Conservation (phyloP, 2,113 vertebrate genomes). For the Isurus oxyrinchus region DNA sequence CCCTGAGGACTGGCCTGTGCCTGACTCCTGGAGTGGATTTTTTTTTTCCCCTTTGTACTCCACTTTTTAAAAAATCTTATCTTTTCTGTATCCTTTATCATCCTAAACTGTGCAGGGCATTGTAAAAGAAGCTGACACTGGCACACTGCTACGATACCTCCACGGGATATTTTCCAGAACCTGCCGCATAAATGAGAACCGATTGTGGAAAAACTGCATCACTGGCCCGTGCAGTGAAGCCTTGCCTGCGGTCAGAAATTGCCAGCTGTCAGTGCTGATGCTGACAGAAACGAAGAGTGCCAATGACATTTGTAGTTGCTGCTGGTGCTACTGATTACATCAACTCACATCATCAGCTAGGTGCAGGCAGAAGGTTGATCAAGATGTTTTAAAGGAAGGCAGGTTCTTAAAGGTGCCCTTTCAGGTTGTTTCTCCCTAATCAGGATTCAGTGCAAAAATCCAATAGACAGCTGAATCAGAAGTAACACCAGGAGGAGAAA, state of each 20-base stretch:
- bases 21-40: neutral
- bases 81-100: neutral
- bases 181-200: neutral
- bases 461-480: neutral
- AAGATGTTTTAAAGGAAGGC: neutral
- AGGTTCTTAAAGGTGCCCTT: neutral
- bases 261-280: neutral
- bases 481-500: neutral
- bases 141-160: neutral
- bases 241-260: neutral
- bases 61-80: no score
- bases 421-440: neutral
- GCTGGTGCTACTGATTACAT: neutral
- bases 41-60: neutral
- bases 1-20: no score
- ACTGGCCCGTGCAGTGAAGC: neutral
- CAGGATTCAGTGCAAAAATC: neutral
- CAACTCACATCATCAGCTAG: neutral
- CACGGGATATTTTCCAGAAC: neutral
- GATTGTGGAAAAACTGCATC: neutral
- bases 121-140: neutral
- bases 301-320: neutral
- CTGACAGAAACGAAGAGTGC: neutral
- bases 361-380: neutral
- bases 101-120: neutral